Percentiles rank a stretch among this genome's conserved stretches.
Conservation (phyloP, 1,140 invertebrate species). For the Brachionus paranguensis region DNA sequence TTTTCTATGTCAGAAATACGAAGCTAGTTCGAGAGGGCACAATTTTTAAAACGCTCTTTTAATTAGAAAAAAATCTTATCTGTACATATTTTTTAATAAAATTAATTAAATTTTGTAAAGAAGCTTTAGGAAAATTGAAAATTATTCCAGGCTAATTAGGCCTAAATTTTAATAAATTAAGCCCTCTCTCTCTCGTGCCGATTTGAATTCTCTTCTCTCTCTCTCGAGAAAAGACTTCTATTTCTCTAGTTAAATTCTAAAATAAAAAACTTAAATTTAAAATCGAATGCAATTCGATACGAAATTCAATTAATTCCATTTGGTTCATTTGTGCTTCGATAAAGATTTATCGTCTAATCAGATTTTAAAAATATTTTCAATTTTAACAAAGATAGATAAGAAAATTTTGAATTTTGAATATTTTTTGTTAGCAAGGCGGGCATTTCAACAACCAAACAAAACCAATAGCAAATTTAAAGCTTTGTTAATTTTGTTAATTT, state of each 20-base stretch:
- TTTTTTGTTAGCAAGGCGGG: background rate
- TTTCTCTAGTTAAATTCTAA: background rate
- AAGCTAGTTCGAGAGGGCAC: background rate
- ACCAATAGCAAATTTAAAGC: background rate
- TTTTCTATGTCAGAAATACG: background rate
- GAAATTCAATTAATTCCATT: conserved; percentile 19
- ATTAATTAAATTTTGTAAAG: conserved; percentile 32
- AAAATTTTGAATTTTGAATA: background rate
- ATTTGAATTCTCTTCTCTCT: background rate
- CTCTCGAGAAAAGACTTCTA: background rate
- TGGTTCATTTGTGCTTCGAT: background rate
- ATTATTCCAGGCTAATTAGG: conserved; percentile 26
- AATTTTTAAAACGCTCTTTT: background rate
- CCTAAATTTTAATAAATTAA: conserved; percentile 24
- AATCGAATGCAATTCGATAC: conserved; percentile 24
- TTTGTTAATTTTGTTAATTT: background rate
- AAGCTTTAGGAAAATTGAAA: conserved; percentile 13
- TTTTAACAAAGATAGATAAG: background rate
- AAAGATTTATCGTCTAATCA: conserved; percentile 27
- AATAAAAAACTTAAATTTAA: background rate
- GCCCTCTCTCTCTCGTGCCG: background rate
- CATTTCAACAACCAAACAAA: background rate
- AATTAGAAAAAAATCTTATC: conserved; percentile 33
- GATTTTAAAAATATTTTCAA: conserved; percentile 12
- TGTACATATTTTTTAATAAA: conserved; percentile 23